Evolutionary conservation across 2,888 invertebrate genomes (phyloP).

Genomic region (Zelleria hepariella): DNA sequence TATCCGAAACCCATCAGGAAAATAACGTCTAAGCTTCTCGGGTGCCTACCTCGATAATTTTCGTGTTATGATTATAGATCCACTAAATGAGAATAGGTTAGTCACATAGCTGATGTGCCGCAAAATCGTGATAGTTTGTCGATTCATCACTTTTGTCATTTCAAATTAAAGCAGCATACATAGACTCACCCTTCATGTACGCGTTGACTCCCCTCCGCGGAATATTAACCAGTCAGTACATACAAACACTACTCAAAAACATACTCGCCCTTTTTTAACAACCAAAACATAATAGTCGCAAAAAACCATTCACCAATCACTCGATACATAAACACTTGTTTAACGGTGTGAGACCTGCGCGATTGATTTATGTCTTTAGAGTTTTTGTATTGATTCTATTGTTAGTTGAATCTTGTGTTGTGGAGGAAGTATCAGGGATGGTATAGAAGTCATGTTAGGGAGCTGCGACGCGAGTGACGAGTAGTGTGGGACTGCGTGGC

Average conservation of each 20-base stretch:
- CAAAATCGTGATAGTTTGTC: not conserved
- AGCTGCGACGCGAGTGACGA: not conserved
- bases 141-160: not conserved
- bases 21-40: too few species aligned
- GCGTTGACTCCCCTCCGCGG: constrained; percentile 7
- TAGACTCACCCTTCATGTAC: constrained; percentile 63
- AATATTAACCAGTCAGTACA: constrained; percentile 6
- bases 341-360: not conserved
- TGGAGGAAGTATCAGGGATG: not conserved
- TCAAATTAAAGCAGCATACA: not conserved
- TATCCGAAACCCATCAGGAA: too few species aligned
- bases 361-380: not conserved
- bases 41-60: too few species aligned
- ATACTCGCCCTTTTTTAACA: constrained; percentile 28
- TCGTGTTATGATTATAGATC: too few species aligned
- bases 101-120: not conserved
- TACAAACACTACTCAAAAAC: constrained; percentile 27
- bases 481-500: constrained; percentile 1
- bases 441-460: not conserved
- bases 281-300: constrained; percentile 15
- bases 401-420: not conserved
- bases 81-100: not conserved
- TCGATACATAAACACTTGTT: constrained; percentile 11
- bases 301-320: constrained; percentile 15
- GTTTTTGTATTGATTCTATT: not conserved